Evolutionary conservation across 2,797 vertebrate species (phyloP).

Genomic region (Poeciliopsis infans): DNA sequence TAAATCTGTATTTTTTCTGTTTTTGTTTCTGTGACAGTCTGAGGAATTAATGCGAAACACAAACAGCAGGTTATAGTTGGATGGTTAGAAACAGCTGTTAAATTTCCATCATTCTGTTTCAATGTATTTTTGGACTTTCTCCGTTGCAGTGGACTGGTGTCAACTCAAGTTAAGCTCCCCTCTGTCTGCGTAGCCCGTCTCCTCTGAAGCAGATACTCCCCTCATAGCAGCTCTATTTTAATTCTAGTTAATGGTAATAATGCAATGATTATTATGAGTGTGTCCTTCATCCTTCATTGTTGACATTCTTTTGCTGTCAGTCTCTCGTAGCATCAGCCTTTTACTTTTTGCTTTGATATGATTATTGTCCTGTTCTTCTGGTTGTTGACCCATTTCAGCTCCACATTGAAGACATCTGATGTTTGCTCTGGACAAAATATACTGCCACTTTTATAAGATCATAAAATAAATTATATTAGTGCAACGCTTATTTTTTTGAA

Average conservation of each 20-base stretch:
- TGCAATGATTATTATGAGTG: neutral
- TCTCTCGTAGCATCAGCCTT: neutral
- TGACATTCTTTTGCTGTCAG: neutral
- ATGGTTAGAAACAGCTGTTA: neutral
- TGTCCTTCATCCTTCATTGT: neutral
- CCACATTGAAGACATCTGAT: neutral
- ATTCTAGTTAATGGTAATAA: neutral
- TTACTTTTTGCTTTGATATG: neutral
- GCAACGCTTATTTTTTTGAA: neutral
- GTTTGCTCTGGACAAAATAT: neutral
- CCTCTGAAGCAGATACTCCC: neutral
- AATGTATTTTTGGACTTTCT: neutral
- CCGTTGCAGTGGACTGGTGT: neutral
- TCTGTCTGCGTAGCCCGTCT: neutral
- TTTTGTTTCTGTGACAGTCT: neutral
- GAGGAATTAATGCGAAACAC: neutral
- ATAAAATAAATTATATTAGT: neutral
- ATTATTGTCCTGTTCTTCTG: neutral
- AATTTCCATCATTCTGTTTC: neutral
- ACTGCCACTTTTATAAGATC: neutral
- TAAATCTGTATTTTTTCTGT: neutral
- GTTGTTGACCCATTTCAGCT: neutral
- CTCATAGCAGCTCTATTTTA: neutral
- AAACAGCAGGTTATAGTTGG: neutral
- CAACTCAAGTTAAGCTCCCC: neutral